These are phyloP conservation scores for Drosophila cracens DNA, from an alignment of 2,888 invertebrate species.

Conservation along the genomic window DNA sequence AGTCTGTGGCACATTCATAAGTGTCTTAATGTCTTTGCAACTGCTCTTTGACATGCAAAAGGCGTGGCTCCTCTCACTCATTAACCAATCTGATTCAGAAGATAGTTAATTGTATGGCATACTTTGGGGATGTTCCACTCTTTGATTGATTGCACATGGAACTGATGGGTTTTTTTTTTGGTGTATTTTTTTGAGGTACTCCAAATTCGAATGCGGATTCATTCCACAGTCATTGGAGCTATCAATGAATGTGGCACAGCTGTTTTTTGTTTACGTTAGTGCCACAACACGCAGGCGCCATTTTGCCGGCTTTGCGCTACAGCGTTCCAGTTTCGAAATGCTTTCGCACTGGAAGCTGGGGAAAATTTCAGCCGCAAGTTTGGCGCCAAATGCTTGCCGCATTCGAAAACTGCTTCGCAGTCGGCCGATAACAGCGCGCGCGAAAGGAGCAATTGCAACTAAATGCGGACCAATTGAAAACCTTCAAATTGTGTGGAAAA, in stretches of 20 bases:
- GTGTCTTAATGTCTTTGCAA: slow-evolving; percentile 32
- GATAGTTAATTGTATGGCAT: slow-evolving; percentile 19
- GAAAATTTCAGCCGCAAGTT: slow-evolving; percentile 57
- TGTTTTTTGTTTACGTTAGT: slow-evolving; percentile 62
- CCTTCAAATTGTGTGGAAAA: neutral
- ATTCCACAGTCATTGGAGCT: neutral
- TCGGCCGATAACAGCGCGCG: slow-evolving; percentile 58
- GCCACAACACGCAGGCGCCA: slow-evolving; percentile 58
- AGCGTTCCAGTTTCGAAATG: slow-evolving; percentile 46
- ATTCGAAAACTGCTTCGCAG: slow-evolving; percentile 34
- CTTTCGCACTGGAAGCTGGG: slow-evolving; percentile 54
- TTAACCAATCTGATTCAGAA: slow-evolving; percentile 14
- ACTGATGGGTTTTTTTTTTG: neutral
- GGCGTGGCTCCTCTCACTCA: slow-evolving; percentile 52
- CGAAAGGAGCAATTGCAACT: slow-evolving; percentile 28
- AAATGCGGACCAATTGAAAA: slow-evolving; percentile 24
- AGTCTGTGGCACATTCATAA: slow-evolving; percentile 24
- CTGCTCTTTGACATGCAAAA: slow-evolving; percentile 49
- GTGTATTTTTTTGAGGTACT: neutral
- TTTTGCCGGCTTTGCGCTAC: slow-evolving; percentile 50
- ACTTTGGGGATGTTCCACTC: slow-evolving; percentile 14
- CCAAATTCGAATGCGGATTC: neutral
- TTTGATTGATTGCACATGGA: slow-evolving; percentile 7
- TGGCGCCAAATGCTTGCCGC: slow-evolving; percentile 64
- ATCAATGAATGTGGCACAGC: slow-evolving; percentile 52